Percentiles rank a stretch among this genome's conserved stretches.
These are phyloP conservation scores for Panorpa germanica DNA, from an alignment of 2,888 invertebrate genomes.

Conservation along the genomic window DNA sequence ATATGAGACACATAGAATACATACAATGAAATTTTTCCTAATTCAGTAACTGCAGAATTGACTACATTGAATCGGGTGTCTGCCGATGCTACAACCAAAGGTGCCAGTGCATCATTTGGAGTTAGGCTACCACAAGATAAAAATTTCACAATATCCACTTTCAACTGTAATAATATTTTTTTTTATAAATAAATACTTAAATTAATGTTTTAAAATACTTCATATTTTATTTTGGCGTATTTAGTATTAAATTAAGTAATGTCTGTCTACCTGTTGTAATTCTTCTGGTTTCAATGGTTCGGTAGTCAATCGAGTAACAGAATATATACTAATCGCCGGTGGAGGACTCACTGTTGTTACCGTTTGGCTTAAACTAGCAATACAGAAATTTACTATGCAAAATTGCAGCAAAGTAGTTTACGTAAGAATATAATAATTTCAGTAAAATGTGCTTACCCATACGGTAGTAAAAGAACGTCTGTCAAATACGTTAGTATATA, in stretches of 20 bases:
- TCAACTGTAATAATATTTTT: constrained; percentile 27
- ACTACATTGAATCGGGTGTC: constrained; percentile 81
- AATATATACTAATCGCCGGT: constrained; percentile 55
- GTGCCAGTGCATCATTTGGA: constrained; percentile 52
- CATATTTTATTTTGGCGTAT: too few relatives aligned
- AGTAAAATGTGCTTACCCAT: constrained; percentile 37
- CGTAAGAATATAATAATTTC: neutral
- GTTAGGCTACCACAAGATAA: constrained; percentile 59
- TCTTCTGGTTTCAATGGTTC: constrained; percentile 61
- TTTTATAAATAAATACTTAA: too few relatives aligned
- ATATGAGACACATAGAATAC: constrained; percentile 8
- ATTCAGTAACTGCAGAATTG: constrained; percentile 66
- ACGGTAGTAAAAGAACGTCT: constrained; percentile 70
- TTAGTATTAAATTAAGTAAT: constrained; percentile 6
- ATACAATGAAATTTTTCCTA: constrained; percentile 59
- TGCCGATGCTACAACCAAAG: constrained; percentile 68
- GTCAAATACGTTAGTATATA: constrained; percentile 53
- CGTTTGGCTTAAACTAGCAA: neutral
- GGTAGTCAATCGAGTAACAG: constrained; percentile 55
- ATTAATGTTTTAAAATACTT: too few relatives aligned
- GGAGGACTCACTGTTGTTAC: constrained; percentile 30
- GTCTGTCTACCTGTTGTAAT: constrained; percentile 66
- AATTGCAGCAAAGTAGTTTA: neutral
- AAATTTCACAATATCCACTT: constrained; percentile 65
- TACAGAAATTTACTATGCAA: neutral